Base-by-base conservation (phyloP, 2,797 vertebrate species). In the Crocodylus rhombifer region DNA sequence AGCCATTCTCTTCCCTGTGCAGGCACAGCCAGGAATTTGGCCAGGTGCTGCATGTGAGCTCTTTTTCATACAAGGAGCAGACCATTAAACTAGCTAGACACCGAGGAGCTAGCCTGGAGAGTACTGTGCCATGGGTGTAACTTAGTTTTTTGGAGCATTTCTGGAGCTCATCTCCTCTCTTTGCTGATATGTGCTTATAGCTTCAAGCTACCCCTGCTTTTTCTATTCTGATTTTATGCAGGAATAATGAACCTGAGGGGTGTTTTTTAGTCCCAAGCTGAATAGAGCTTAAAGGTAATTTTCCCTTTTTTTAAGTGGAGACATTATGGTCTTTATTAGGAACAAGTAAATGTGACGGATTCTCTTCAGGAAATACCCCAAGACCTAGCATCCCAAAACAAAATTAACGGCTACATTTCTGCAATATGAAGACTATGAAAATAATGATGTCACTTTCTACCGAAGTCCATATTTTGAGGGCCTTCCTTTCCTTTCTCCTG, bases 1-100 rank as follows among this genome's bases (percentile, higher is more conserved):
- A 77, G 90, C 71, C 65, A 67, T 75, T 91, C 61, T 15, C 90
- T 90, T 91, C 64, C 33, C 3, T 4, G 58, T 76, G 76, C 33
- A 77, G 57, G 30, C 15, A 15, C 51, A 26, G 20, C 42, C 79
- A 33, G 33, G 23, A 75, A 1, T 6, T 58, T 77, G 36, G 42
- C 64, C 57, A 85, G 86, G 86, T 16, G 17, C 64, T 94, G 15
- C 74, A 86, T 16, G 79, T 73, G 25, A 3, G 16, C 0, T 0
- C 17, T 23, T 7, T 21, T 77, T 36, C 67, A 4, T 14, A 25
- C 36, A 25, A 73, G 83, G 93, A 85, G n/a, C 84, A 56, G 77
- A 77, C 92, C 94, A 60, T 83, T 94, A 85, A 93, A 90, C 86
- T 92, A 88, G 86, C 79, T 86, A 83, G 90, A 91, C 79, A 82